Evolutionary conservation across 2,113 vertebrate species (phyloP), one percentile per base, ranked within the genome.

Genomic region (Maylandia zebra): DNA sequence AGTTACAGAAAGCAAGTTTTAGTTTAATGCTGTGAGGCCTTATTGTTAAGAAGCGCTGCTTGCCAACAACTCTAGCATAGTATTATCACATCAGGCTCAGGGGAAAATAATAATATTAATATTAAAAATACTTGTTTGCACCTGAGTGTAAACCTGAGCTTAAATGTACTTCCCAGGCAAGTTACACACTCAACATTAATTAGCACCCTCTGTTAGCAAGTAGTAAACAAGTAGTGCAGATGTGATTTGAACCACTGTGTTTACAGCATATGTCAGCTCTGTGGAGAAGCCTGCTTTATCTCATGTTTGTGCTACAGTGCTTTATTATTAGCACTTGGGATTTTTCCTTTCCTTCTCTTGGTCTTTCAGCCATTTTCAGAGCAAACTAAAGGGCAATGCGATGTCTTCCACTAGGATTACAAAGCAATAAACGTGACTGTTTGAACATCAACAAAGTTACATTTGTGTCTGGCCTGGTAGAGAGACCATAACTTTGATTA

Each of bases 191-290:
- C 16, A 86, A 86, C 84, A 84, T 89, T 87, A 89, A 91, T 93
- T 91, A 91, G 52, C 90, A 84, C 85, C 64, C 36, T 74, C 17
- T 89, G 79, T 90, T 91, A 57, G 53, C 84, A 52, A 85, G 78
- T 83, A 38, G 86, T 86, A 91, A 92, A 94, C 88, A 90, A 89
- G 87, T 84, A 61, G 83, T 90, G 56, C 50, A 91, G 91, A 91
- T 92, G 85, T 69, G 88, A 83, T 69, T 82, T 50, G 85, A 87
- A 80, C 69, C 82, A 59, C 83, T 22, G 81, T 87, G 86, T 90
- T 90, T 80, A 22, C 10, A 83, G 66, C 86, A 59, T 36, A 53
- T 55, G 66, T 89, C 83, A 24, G 53, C 24, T 82, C 81, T 76
- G 83, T 80, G 59, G 86, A 83, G 82, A 22, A 83, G 53, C 24